A percentile compares a stretch with the other conserved stretches of the same genome.
phyloP scores from a whole-genome alignment of 2,113 vertebrate genomes.

The Hemicordylus capensis region DNA sequence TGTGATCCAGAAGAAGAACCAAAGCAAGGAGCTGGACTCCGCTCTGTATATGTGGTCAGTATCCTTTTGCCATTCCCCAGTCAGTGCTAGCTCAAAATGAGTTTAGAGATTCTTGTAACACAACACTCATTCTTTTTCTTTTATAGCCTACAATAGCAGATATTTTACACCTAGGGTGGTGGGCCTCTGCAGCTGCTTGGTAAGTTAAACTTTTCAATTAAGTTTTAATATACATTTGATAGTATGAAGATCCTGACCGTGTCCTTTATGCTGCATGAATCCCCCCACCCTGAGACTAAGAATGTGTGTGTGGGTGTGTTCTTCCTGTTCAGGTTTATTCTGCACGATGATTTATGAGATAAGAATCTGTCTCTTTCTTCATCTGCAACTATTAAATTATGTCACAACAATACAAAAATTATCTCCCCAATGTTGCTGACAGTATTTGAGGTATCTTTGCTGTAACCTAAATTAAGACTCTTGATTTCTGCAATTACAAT shows the following conservation, averaged over 20 bases:
- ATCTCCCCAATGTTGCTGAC: slow-evolving; percentile 3
- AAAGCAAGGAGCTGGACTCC: slow-evolving; percentile 89
- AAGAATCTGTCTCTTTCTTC: neutral
- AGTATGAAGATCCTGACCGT: neutral
- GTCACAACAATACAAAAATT: slow-evolving; percentile 7
- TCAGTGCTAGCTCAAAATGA: neutral
- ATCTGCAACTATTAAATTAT: slow-evolving; percentile 20
- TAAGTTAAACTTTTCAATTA: slow-evolving; percentile 72
- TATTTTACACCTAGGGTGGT: slow-evolving; percentile 93
- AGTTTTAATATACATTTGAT: neutral
- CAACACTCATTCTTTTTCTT: slow-evolving; percentile 19
- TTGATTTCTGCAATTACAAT: slow-evolving; percentile 23
- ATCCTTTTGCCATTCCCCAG: neutral
- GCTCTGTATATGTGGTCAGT: slow-evolving; percentile 91
- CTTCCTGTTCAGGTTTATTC: neutral
- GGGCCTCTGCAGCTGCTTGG: slow-evolving; percentile 95
- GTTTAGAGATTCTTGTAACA: neutral
- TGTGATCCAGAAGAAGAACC: slow-evolving; percentile 92
- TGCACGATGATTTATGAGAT: neutral
- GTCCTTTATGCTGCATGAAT: neutral
- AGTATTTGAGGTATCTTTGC: neutral
- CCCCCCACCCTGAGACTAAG: neutral
- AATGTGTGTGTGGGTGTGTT: too few relatives aligned
- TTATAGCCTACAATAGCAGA: slow-evolving; percentile 92
- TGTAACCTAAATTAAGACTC: slow-evolving; percentile 38